These are phyloP conservation scores for Steatornis caripensis DNA, from an alignment of 2,113 vertebrate species.

Conservation along the genomic window DNA sequence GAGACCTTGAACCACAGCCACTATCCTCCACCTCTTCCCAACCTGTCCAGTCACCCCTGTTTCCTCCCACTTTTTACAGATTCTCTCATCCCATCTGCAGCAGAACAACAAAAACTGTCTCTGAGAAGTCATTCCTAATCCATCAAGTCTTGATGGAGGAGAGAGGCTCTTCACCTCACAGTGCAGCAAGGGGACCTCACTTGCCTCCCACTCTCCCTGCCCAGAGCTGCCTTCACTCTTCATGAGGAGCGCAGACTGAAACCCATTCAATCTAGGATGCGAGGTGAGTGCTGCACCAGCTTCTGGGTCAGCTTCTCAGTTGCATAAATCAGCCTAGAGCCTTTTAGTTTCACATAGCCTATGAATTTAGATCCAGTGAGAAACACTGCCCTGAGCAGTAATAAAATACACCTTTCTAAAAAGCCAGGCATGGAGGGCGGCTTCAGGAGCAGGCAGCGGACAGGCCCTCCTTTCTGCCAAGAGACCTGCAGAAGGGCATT, in stretches of 20 bases:
- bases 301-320: not conserved
- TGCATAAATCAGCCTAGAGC: not conserved
- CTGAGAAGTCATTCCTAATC: not conserved
- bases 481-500: not conserved
- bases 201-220: not conserved
- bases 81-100: not conserved
- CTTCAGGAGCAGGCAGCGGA: not conserved
- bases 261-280: not conserved
- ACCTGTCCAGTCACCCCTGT: not conserved
- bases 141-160: not conserved
- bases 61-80: not conserved
- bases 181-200: not conserved
- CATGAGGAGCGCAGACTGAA: not conserved
- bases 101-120: constrained; percentile 26
- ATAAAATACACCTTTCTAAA: not conserved
- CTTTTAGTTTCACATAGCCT: not conserved
- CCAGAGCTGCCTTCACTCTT: not conserved
- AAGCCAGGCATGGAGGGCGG: not conserved
- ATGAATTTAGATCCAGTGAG: not conserved
- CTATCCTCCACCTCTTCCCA: constrained; percentile 6
- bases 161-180: not conserved
- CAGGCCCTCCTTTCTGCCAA: not conserved
- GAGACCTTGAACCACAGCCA: constrained; percentile 59
- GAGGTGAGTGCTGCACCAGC: not conserved
- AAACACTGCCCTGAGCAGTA: not conserved